Evolutionary conservation across 2,888 invertebrate genomes (phyloP), one percentile per base, ranked within the genome.

Genomic region (Heteromyza rotundicornis): DNA sequence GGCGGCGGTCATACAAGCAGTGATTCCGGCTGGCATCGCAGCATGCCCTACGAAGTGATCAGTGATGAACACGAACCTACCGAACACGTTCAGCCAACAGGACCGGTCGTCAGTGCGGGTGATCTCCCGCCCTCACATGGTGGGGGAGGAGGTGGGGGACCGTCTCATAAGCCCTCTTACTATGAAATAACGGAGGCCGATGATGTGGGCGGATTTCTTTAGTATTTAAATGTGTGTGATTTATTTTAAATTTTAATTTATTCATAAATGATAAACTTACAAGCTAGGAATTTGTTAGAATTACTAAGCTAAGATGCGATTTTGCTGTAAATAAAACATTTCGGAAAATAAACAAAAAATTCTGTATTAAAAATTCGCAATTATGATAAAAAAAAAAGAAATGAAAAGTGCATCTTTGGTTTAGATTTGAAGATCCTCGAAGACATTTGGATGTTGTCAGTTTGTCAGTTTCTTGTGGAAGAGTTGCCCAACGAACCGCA

Each of bases 21-120:
- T 8, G 77, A 76, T 51, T 69, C 71, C 51, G 82, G 84, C 27
- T 85, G 85, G 85, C 84, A 85, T 62, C 80, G 85, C 44, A 80
- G 79, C 59, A 76, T 76, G 72, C 80, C 75, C 36, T 68, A 70
- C 35, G 60, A 64, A 55, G 57, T 62, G 59, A 53, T 60, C 24
- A 36, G 54, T 20, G 71, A 65, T 24, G 70, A 66, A 56, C 47
- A 68, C 0, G 49, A n/a, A 3, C 2, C 16, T 5, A 20, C 12
- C 12, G 51, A 51, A 24, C n/a, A n/a, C n/a, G 14, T 53, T 1
- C 52, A 63, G 32, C 7, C 52, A 35, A 22, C 35, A n/a, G 14
- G 61, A n/a, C n/a, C n/a, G n/a, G n/a, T n/a, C n/a, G n/a, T n/a
- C n/a, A n/a, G n/a, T n/a, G n/a, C n/a, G n/a, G n/a, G n/a, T n/a